Evolutionary conservation across 2,797 vertebrate genomes (phyloP).

Genomic region (Varecia variegata): DNA sequence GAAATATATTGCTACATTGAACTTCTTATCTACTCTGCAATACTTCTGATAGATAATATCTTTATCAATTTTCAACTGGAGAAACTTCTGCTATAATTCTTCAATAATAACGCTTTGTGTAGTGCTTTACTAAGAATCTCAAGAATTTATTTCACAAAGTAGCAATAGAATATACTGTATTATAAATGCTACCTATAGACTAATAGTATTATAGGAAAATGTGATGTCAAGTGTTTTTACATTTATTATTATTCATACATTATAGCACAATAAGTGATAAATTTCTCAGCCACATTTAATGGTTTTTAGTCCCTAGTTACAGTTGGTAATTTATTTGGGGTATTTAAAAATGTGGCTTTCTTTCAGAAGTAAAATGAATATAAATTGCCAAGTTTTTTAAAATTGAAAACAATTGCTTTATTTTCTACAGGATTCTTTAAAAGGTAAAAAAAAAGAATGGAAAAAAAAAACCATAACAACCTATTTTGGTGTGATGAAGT

Average conservation of each 20-base stretch:
- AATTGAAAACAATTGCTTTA: conserved; percentile 62
- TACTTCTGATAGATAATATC: conserved; percentile 51
- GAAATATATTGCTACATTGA: conserved; percentile 74
- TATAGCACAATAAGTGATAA: conserved; percentile 68
- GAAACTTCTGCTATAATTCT: conserved; percentile 68
- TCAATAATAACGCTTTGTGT: conserved; percentile 66
- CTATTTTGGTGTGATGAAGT: not conserved
- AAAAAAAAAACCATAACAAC: not conserved
- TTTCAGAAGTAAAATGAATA: conserved; percentile 62
- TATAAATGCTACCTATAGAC: conserved; percentile 77
- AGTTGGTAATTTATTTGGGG: conserved; percentile 55
- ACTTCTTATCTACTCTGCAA: conserved; percentile 79
- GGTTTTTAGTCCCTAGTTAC: conserved; percentile 55
- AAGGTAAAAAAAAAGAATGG: not conserved
- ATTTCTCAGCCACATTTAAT: conserved; percentile 64
- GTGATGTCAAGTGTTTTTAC: conserved; percentile 76
- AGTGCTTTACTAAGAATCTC: conserved; percentile 70
- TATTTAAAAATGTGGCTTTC: conserved; percentile 45
- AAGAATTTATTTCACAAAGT: conserved; percentile 75
- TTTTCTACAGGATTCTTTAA: conserved; percentile 58
- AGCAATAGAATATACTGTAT: conserved; percentile 74
- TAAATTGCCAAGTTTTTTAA: conserved; percentile 53
- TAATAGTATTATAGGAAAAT: conserved; percentile 76
- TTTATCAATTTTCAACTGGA: conserved; percentile 64
- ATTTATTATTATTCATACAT: conserved; percentile 78